phyloP scores from a whole-genome alignment of 1,140 invertebrate genomes.

The Drosophila takahashii region DNA sequence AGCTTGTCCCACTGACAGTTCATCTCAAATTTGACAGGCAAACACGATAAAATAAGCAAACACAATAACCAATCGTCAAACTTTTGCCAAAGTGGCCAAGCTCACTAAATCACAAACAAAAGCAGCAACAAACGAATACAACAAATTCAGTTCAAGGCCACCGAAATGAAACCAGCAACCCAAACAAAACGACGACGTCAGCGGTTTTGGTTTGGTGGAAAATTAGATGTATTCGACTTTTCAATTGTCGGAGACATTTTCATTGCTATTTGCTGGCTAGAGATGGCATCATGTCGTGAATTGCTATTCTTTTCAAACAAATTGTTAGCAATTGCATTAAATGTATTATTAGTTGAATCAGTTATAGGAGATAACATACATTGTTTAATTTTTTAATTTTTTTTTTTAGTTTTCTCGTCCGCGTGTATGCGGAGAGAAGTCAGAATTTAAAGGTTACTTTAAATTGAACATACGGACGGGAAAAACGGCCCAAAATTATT shows the following conservation, averaged over 20 bases:
- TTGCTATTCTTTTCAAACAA: neutral
- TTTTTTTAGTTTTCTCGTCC: no score
- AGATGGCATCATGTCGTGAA: slow-evolving; percentile 3
- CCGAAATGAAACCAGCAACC: slow-evolving; percentile 63
- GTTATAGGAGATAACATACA: no score
- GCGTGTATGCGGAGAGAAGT: no score
- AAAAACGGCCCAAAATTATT: no score
- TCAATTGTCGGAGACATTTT: slow-evolving; percentile 26
- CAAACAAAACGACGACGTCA: slow-evolving; percentile 36
- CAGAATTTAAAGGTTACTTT: no score
- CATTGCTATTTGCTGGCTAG: slow-evolving; percentile 4
- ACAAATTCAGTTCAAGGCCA: slow-evolving; percentile 77
- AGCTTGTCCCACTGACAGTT: slow-evolving; percentile 10
- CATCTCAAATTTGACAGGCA: slow-evolving; percentile 19
- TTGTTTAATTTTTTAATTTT: no score
- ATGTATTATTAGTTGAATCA: neutral
- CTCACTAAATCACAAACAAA: neutral
- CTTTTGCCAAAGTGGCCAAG: slow-evolving; percentile 31
- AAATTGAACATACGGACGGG: no score
- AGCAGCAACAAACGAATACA: slow-evolving; percentile 17
- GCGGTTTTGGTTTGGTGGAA: slow-evolving; percentile 47
- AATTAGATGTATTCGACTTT: slow-evolving; percentile 59
- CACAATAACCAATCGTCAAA: slow-evolving; percentile 31
- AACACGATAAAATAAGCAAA: slow-evolving; percentile 21
- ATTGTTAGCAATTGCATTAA: neutral